Conservation (phyloP, 1,140 invertebrate species). For the Aphelenchoides fujianensis region DNA sequence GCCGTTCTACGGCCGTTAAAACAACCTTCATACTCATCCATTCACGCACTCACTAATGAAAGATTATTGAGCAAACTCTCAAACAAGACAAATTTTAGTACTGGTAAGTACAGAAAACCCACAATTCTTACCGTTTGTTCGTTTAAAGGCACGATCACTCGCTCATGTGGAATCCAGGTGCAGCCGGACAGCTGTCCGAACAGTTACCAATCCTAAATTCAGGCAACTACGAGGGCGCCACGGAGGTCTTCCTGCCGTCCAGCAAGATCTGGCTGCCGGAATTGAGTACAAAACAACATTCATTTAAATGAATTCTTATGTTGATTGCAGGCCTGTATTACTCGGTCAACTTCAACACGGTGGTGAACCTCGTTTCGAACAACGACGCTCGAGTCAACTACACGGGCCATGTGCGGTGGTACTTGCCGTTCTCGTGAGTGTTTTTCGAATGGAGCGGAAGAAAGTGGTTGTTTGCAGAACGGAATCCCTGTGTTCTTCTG, state of each 20-base stretch:
- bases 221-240: conserved; percentile 63
- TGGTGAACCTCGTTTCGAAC: conserved; percentile 59
- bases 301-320: no score
- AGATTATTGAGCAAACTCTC: neutral
- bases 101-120: no score
- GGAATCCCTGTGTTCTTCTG: conserved; percentile 40
- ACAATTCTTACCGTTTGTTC: no score
- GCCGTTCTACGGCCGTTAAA: no score
- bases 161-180: conserved; percentile 64
- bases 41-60: neutral
- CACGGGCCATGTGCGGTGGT: conserved; percentile 57
- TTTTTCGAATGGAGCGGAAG: no score
- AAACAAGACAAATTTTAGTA: no score
- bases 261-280: conserved; percentile 42
- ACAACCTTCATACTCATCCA: no score
- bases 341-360: conserved; percentile 56
- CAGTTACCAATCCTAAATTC: no score
- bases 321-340: conserved; percentile 50
- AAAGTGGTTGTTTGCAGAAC: conserved; percentile 24
- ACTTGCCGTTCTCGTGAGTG: conserved; percentile 56
- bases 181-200: no score
- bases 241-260: conserved; percentile 63
- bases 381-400: conserved; percentile 61
- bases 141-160: conserved; percentile 64
- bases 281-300: conserved; percentile 15